Conservation (phyloP, 2,888 invertebrate genomes). For the Petrolisthes manimaculis region DNA sequence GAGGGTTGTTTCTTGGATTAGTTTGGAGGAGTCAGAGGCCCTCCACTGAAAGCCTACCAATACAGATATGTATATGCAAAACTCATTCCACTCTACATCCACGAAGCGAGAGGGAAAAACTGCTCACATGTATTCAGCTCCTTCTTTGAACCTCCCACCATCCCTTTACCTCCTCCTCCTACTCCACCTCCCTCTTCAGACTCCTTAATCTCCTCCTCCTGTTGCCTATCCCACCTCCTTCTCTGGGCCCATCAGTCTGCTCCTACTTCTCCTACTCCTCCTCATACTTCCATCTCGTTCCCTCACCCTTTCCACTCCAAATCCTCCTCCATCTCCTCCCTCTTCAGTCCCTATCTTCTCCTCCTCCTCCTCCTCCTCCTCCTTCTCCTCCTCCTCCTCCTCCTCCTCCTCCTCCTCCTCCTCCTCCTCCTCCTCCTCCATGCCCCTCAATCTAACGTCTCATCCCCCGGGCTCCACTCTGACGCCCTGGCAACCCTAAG, state of each 20-base stretch:
- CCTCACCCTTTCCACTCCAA: background rate
- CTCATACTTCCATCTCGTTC: background rate
- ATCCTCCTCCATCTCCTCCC: background rate
- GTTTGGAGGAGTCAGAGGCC: too few relatives aligned
- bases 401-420: slow-evolving; percentile 9
- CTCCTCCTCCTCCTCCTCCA: background rate
- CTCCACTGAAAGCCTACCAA: too few relatives aligned
- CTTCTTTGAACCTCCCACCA: background rate
- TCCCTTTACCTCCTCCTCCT: background rate
- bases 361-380: background rate
- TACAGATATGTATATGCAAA: too few relatives aligned
- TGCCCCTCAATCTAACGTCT: background rate
- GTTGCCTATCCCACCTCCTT: background rate
- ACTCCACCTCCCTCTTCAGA: background rate
- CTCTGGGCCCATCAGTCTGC: background rate
- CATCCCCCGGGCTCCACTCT: background rate
- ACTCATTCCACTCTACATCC: too few relatives aligned
- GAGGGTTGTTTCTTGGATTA: too few relatives aligned
- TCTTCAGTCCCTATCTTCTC: background rate
- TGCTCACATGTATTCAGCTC: too few relatives aligned
- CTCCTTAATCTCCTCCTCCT: background rate
- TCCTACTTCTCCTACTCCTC: background rate
- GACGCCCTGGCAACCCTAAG: too few relatives aligned
- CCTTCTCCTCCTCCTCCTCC: slow-evolving; percentile 7
- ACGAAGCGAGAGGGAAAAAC: too few relatives aligned